A percentile compares a stretch with the other conserved stretches of the same genome.
These are phyloP conservation scores for Leiothrix lutea DNA, from an alignment of 2,113 vertebrate genomes.

Conservation along the genomic window DNA sequence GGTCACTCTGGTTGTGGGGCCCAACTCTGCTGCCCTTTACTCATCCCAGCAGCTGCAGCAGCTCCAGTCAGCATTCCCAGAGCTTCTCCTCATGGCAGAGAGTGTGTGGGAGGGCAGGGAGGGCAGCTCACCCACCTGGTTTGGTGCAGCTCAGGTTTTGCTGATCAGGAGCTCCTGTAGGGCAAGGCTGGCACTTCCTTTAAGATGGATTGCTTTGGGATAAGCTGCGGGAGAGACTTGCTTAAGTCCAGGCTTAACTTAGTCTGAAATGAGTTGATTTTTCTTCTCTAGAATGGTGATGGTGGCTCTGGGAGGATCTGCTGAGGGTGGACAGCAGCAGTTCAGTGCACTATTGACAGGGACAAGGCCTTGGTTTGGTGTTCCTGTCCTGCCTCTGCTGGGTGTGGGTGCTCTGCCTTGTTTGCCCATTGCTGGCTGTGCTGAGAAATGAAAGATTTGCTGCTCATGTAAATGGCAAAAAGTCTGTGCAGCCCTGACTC, in stretches of 20 bases:
- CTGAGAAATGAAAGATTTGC: neutral
- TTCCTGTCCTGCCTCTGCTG: neutral
- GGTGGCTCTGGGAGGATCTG: neutral
- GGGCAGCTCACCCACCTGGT: neutral
- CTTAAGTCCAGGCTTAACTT: neutral
- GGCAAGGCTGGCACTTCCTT: constrained; percentile 4
- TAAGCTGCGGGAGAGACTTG: neutral
- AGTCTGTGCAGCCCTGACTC: neutral
- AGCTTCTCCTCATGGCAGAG: neutral
- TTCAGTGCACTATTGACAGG: neutral
- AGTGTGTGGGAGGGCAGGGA: neutral
- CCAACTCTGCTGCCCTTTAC: neutral
- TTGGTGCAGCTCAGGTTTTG: constrained; percentile 1
- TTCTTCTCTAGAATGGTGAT: neutral
- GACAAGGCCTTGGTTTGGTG: neutral
- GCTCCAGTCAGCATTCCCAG: constrained; percentile 11
- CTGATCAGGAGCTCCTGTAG: neutral
- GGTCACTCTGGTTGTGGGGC: neutral
- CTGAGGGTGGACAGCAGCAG: neutral
- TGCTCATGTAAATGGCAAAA: neutral
- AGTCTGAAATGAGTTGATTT: neutral
- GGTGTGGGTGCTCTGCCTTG: neutral
- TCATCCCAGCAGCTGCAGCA: constrained; percentile 13
- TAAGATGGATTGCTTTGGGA: neutral
- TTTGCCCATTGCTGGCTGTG: neutral